Evolutionary conservation across 2,888 invertebrate species (phyloP), one percentile per base, ranked within the genome.

Genomic region (Leptogaster cylindrica): DNA sequence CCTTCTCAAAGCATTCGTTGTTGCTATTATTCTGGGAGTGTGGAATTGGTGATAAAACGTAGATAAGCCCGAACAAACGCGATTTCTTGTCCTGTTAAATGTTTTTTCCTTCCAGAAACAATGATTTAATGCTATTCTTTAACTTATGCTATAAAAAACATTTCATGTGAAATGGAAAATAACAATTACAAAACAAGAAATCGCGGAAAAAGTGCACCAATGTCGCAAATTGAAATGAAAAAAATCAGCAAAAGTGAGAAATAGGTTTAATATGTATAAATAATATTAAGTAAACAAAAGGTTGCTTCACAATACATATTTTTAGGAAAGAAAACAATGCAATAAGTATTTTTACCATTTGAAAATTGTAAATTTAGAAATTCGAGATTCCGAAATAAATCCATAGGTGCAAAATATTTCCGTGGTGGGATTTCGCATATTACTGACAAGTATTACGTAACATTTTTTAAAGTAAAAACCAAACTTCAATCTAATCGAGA

Each of bases 1-100:
- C 65, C 65, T 65, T 64, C 44, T 61, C 41, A 61, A 51, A 61
- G 61, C 61, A 61, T 61, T 61, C 44, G 61, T 61, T 61, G 61
- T 44, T 61, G 61, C 44, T 44, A 28, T 61, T 61, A 28, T 44
- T 61, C 44, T 41, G 41, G 44, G 41, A 28, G 28, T 44, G 31
- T 16, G 44, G n/a, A 44, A 61, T 61, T 44, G 41, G 41, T 61
- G 61, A 46, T 46, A 46, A 23, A 23, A 23, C 46, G 44, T 61
- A 61, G 18, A 44, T 61, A 61, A 61, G 14, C 27, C 44, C 44
- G 10, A 28, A 41, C n/a, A 18, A 44, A 14, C 3, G 39, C 6
- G 7, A 27, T 44, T 27, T 44, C 10, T 61, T 12, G 20, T n/a
- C 23, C 16, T 14, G 14, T 61, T 61, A 18, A n/a, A 14, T 27